Base-by-base conservation (phyloP, 2,888 invertebrate genomes). In the Spialia ferax region DNA sequence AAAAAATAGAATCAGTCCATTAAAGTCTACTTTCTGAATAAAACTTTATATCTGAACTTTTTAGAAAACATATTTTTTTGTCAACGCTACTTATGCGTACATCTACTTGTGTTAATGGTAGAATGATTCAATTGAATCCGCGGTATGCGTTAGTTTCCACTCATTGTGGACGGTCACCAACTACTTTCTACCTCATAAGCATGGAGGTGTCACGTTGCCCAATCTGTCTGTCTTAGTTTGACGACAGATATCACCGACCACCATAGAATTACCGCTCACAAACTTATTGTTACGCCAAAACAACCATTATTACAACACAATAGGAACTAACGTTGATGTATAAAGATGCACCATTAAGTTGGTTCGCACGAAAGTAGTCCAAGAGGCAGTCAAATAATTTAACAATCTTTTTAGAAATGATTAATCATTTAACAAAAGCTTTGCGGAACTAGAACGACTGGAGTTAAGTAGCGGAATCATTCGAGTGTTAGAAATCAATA, bases 101-200 rank as follows among this genome's bases (percentile, higher is more conserved):
- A 15, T 11, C 3, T 11, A 42, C 42, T 48, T 70, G 70, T 87
- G 70, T 87, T 84, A 85, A 88, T 85, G 82, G 80, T 85, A 85
- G 85, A 88, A 80, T 83, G 87, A 88, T 86, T 86, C 86, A 86
- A 91, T 90, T 90, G 90, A 86, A 87, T 85, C 86, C 78, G 77
- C 81, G 91, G 91, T 83, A 92, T 91, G 91, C 86, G 82, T 80
- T 77, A 79, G 83, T 84, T 84, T 82, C 85, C 82, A 84, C 82
- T 84, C 81, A 85, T 87, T 88, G 91, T 89, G 84, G 80, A 77
- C 64, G 59, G 76, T 65, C 74, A 69, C 75, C 76, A 74, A 77
- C 82, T 75, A 85, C 89, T 88, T 88, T 91, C 91, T 38, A 84
- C 75, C 68, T 71, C 23, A 71, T 71, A 72, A 45, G 45, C 45